Evolutionary conservation across 2,888 invertebrate species (phyloP), one percentile per base, ranked within the genome.

Genomic region (Drosophila limbata): DNA sequence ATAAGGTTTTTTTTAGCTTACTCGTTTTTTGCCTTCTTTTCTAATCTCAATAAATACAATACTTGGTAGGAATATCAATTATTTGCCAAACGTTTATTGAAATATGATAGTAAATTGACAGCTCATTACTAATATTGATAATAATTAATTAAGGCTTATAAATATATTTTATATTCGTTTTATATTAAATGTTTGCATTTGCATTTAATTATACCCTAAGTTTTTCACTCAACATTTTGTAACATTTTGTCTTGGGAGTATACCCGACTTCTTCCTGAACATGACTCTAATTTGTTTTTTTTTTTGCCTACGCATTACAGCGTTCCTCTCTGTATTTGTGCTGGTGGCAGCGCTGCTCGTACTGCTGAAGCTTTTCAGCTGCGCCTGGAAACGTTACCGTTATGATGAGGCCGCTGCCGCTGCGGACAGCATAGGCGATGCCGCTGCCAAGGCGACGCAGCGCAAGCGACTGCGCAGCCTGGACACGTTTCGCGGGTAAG

Each of bases 401-500:
- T 88, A 79, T 33, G 83, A 88, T 44, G 90, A 90, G 42, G 84
- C 76, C 4, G 77, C 72, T 21, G 75, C 77, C 3, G 76, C 47
- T 1, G 78, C 81, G 13, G 77, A 84, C 42, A 89, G 88, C 70
- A 87, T 87, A 42, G 88, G 79, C 4, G 87, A 83, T 17, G 91
- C 73, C 13, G 77, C 88, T 8, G 53, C 71, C 6, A 89, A 89
- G 62, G 78, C 88, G 42, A 77, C 89, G 37, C 80, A 92, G 67
- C 93, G 93, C 74, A 92, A 91, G 73, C 92, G 95, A 72, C 91
- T 95, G 40, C 93, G 94, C 68, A 96, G 96, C 1, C 93, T 97
- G 57, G 97, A 97, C 90, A 95, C 96, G 0, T 96, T 97, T 88
- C 94, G 97, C 92, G 97, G 97, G 96, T 96, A 93, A 92, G 93